Percentiles rank a stretch among this genome's conserved stretches.
These are phyloP conservation scores for Mormyrus proboscirostris DNA, from an alignment of 2,797 vertebrate species.

Conservation along the genomic window DNA sequence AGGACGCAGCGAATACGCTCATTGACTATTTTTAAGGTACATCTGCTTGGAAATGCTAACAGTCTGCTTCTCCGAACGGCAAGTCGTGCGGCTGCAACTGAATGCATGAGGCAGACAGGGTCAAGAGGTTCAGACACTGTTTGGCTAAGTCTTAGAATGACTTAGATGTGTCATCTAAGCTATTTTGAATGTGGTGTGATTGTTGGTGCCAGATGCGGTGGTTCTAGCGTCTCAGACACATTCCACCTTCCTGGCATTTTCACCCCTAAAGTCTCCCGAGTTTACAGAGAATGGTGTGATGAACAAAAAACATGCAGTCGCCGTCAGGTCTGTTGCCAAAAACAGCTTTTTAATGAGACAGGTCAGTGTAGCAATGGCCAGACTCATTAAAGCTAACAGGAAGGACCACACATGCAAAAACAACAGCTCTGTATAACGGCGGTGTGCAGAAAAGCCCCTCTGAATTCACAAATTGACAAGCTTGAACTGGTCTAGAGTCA, in stretches of 20 bases:
- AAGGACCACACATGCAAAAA: neutral
- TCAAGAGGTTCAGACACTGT: neutral
- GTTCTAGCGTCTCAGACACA: neutral
- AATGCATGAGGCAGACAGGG: neutral
- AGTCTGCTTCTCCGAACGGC: neutral
- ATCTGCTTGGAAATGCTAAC: neutral
- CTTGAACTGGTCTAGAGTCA: neutral
- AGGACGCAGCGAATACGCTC: neutral
- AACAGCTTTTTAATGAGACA: neutral
- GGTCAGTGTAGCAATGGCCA: neutral
- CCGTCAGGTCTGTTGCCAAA: neutral
- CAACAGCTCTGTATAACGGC: neutral
- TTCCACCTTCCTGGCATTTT: neutral
- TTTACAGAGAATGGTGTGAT: neutral
- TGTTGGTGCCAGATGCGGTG: neutral
- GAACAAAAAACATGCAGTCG: neutral
- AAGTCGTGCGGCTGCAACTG: neutral
- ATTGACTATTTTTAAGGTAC: neutral
- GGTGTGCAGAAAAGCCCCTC: neutral
- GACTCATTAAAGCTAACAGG: neutral
- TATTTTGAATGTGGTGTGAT: neutral
- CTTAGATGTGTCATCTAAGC: neutral
- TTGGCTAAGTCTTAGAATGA: neutral
- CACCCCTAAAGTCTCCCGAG: neutral
- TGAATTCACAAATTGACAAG: neutral